Evolutionary conservation across 2,888 invertebrate genomes (phyloP).

Genomic region (Phrixothrix hirtus): DNA sequence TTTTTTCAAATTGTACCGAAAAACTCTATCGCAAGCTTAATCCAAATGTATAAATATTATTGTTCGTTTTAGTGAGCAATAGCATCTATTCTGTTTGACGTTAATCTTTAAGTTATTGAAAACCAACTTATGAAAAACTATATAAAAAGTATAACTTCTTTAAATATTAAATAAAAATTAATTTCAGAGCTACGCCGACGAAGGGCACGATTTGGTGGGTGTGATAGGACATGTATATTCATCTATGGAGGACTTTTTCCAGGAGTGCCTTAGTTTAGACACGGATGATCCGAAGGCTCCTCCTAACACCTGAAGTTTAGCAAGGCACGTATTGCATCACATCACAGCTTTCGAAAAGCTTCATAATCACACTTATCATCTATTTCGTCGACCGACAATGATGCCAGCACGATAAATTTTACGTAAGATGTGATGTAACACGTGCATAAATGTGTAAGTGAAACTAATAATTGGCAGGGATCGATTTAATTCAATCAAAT

Average conservation of each 20-base stretch:
- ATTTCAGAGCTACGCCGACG: conserved; percentile 87
- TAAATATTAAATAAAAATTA: no score
- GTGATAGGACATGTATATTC: conserved; percentile 89
- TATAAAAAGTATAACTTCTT: no score
- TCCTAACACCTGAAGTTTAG: conserved; percentile 54
- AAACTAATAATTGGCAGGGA: conserved; percentile 33
- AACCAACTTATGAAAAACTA: no score
- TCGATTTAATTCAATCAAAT: conserved; percentile 31
- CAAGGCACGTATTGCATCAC: conserved; percentile 27
- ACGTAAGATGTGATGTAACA: conserved; percentile 33
- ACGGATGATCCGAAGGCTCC: conserved; percentile 72
- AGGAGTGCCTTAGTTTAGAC: conserved; percentile 87
- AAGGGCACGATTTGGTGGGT: conserved; percentile 80
- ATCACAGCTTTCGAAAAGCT: conserved; percentile 31
- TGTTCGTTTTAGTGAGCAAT: no score
- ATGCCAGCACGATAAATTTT: conserved; percentile 40
- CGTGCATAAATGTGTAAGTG: conserved; percentile 24
- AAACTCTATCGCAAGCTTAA: no score
- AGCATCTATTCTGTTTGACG: no score
- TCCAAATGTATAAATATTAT: no score
- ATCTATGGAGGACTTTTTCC: conserved; percentile 91
- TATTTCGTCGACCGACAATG: conserved; percentile 31
- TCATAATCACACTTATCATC: conserved; percentile 34
- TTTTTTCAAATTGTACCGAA: no score
- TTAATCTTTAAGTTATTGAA: no score